Evolutionary conservation across 2,113 vertebrate species (phyloP), one percentile per base, ranked within the genome.

Genomic region (Oncorhynchus masou): DNA sequence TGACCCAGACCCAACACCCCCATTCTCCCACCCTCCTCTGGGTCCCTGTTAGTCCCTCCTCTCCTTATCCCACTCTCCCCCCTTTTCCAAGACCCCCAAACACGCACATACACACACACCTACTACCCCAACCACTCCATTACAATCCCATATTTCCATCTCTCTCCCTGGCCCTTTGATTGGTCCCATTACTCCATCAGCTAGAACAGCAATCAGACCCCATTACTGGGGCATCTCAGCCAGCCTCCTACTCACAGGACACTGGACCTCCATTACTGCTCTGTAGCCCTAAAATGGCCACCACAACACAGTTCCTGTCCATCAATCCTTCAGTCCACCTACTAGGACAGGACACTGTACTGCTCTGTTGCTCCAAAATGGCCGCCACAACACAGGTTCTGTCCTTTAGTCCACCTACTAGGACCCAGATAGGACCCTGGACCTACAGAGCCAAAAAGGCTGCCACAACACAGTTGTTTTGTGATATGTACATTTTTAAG

Each of bases 141-240:
- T 22, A 24, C 64, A 19, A 34, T 16, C 15, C 25, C 49, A 34
- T 27, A 19, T 31, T 29, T 19, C 34, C 15, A 27, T 7, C 51
- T 20, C 57, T 25, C 39, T 24, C 29, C 51, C 39, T 49, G 12
- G 6, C 6, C 59, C 59, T 60, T 15, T 15, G 19, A 60, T 60
- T 22, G n/a, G 54, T 16, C 27, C 11, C 16, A 59, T 57, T 34
- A 25, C 54, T 73, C 31, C 34, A 29, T 31, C 45, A 66, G 64
- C 64, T 9, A 66, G 20, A 65, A 70, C 16, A 49, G 70, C 62
- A 76, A 71, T 74, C 68, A 70, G 54, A 59, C 72, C 71, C 54
- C 27, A 15, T 60, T 68, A 68, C 66, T 9, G 15, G 59, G 16
- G 3, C n/a, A 48, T 62, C 60, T 64, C 59, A 48, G 25, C 24